Percentiles rank a stretch among this genome's conserved stretches.
These are phyloP conservation scores for Ranitomeya variabilis DNA, from an alignment of 2,113 vertebrate genomes.

Conservation along the genomic window DNA sequence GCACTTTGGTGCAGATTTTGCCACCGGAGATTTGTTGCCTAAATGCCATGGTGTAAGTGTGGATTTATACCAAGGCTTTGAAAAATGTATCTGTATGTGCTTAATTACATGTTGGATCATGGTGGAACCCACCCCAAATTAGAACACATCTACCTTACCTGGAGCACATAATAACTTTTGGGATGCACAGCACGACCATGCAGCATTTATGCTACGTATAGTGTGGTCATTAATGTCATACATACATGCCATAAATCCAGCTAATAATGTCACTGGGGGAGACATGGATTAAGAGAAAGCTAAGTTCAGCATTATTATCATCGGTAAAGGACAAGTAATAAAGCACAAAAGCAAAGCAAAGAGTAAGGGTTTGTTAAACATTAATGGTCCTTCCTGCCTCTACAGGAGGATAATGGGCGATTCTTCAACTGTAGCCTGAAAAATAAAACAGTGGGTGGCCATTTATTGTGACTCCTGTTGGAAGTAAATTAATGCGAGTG, in stretches of 20 bases:
- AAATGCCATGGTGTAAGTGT: too few species aligned
- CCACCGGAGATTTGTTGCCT: too few species aligned
- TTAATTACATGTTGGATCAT: too few species aligned
- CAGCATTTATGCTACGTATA: not conserved
- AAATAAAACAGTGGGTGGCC: constrained; percentile 31
- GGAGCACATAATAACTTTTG: too few species aligned
- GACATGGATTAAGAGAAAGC: not conserved
- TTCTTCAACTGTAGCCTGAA: constrained; percentile 17
- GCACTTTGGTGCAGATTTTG: too few species aligned
- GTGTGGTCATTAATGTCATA: not conserved
- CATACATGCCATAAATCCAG: not conserved
- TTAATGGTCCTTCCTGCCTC: not conserved
- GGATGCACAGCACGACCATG: too few species aligned
- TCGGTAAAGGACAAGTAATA: not conserved
- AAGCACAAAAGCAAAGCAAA: not conserved
- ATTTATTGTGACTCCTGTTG: constrained; percentile 19
- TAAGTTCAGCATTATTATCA: not conserved
- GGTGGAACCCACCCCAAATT: too few species aligned
- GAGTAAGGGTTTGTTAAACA: not conserved
- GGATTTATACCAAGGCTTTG: too few species aligned
- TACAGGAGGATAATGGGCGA: constrained; percentile 16
- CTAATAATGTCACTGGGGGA: not conserved
- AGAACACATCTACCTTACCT: too few species aligned
- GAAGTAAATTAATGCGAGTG: constrained; percentile 34
- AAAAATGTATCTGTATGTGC: too few species aligned